These are phyloP conservation scores for Cairina moschata DNA, from an alignment of 2,113 vertebrate genomes.

Conservation along the genomic window DNA sequence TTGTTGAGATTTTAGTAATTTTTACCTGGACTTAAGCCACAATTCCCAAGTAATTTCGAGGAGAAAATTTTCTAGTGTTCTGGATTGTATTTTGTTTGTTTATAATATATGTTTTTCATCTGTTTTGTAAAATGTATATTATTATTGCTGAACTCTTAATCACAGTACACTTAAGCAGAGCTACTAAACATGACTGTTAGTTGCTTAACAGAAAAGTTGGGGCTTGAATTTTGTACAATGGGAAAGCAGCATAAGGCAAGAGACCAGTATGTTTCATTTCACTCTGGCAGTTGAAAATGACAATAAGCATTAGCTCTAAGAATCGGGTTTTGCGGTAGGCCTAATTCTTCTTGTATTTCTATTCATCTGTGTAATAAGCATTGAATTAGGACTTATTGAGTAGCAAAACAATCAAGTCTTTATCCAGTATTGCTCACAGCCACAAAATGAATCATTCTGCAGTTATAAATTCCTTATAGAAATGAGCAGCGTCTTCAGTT, in stretches of 20 bases:
- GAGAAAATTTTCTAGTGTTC: rapidly evolving
- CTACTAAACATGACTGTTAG: background rate
- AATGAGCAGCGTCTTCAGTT: background rate
- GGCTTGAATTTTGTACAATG: background rate
- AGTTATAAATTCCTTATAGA: background rate
- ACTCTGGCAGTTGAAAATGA: background rate
- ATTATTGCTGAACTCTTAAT: background rate
- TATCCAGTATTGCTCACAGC: background rate
- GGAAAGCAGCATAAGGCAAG: background rate
- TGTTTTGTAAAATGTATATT: background rate
- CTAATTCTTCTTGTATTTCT: background rate
- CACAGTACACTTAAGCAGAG: background rate
- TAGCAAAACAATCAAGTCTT: background rate
- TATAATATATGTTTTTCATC: background rate
- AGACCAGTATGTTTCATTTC: background rate
- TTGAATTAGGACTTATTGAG: background rate
- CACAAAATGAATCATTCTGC: background rate
- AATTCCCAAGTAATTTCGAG: background rate
- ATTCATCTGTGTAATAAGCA: background rate
- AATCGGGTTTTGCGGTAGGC: background rate
- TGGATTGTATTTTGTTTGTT: too few species aligned
- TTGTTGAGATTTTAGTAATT: background rate
- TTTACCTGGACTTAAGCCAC: background rate
- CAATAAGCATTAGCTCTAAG: background rate
- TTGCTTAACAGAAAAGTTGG: background rate